These are phyloP conservation scores for Holocentrus rufus DNA, from an alignment of 2,797 vertebrate genomes.

Conservation along the genomic window DNA sequence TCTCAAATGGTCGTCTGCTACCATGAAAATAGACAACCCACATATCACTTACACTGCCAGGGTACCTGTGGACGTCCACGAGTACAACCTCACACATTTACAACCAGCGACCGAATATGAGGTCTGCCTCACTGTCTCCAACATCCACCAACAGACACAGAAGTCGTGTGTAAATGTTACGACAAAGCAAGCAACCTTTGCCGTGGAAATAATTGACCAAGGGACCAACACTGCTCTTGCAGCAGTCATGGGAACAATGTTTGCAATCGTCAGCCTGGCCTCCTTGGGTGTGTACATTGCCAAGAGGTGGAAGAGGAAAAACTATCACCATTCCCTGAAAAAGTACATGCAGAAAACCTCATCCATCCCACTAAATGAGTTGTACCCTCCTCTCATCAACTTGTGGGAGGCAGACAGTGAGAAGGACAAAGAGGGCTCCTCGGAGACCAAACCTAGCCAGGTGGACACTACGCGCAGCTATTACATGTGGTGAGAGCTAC, in stretches of 20 bases:
- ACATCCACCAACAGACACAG: constrained; percentile 91
- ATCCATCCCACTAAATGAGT: constrained; percentile 95
- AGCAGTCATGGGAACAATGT: constrained; percentile 92
- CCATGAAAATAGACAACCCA: constrained; percentile 97
- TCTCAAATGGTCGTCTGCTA: constrained; percentile 96
- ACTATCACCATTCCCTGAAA: constrained; percentile 97
- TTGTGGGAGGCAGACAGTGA: constrained; percentile 97
- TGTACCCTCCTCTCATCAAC: constrained; percentile 98
- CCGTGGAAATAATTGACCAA: constrained; percentile 88
- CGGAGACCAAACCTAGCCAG: constrained; percentile 91
- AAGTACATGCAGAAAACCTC: constrained; percentile 99
- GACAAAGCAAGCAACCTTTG: constrained; percentile 89
- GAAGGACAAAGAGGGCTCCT: constrained; percentile 93
- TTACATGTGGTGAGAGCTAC: constrained; percentile 94
- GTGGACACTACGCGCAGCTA: constrained; percentile 99
- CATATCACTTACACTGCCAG: constrained; percentile 96
- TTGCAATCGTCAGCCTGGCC: constrained; percentile 90
- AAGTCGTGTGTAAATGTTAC: constrained; percentile 96
- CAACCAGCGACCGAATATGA: constrained; percentile 96
- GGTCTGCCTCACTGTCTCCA: constrained; percentile 95
- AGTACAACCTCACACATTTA: constrained; percentile 95
- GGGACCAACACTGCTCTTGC: constrained; percentile 92
- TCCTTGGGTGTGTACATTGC: constrained; percentile 88
- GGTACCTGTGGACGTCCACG: constrained; percentile 95
- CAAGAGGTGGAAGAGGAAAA: constrained; percentile 96